Base-by-base conservation (phyloP, 2,797 vertebrate genomes). In the Anguilla marmorata region DNA sequence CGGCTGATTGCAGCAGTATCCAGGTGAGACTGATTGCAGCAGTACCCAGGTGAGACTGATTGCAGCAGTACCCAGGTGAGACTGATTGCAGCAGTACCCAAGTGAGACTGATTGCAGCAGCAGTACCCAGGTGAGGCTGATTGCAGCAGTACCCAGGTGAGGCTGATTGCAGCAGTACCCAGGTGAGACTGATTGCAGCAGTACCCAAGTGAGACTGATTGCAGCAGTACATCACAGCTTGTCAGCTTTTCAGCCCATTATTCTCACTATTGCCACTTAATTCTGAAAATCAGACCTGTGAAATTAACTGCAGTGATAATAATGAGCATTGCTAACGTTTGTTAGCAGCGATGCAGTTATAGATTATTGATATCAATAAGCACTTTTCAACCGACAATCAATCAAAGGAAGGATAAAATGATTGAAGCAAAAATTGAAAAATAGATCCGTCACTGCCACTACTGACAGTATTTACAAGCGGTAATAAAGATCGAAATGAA, bases 361-460 rank as follows among this genome's bases (percentile, higher is more conserved):
- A 6, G 3, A 58, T 58, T 58, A 58, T 58, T 58, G 56, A 21
- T 58, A 58, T 58, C 14, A 58, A 85, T 85, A 33, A 85, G 85
- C 85, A 85, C 12, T 58, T 58, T 16, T 14, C 12, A 16, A 19
- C 56, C 14, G 14, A 58, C 56, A 58, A 16, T 58, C 56, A 19
- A 58, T 58, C 19, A 0, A 27, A 16, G 33, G 63, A 86, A 12
- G 63, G 2, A 52, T 52, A 52, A 11, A 66, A 37, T 5, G 12
- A 74, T 0, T 30, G 66, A 52, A 60, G 58, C 58, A 60, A 54
- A 4, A 27, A 27, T 11, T 52, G 7, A 7, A 3, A 3, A 24
- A 85, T 45, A 66, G 84, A 85, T n/a, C 21, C 60, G 24, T 66
- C 60, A 66, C 63, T 66, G 63, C 63, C 63, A n/a, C 21, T 8